Evolutionary conservation across 35 echinoderm and acorn worm genomes (phyloP).

Genomic region (Heliocidaris erythrogramma): DNA sequence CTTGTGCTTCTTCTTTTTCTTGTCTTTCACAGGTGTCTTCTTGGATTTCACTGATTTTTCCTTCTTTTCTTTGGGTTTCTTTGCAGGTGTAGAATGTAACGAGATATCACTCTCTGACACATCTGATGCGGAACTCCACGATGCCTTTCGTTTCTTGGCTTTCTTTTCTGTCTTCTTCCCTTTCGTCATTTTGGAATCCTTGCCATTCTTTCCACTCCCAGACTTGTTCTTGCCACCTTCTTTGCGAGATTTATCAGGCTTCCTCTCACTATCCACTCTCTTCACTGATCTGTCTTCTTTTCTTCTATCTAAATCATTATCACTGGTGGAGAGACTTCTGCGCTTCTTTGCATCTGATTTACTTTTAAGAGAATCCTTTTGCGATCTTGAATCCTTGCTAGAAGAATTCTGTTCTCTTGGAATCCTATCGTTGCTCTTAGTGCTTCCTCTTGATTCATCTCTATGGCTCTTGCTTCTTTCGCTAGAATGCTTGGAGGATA

Average conservation of each 20-base stretch:
- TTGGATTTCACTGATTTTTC: conserved; percentile 49
- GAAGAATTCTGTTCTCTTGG: neutral
- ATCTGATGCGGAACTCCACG: conserved; percentile 6
- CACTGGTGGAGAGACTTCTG: neutral
- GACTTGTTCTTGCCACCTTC: conserved; percentile 7
- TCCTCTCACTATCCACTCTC: neutral
- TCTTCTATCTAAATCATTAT: conserved; percentile 8
- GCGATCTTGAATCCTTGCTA: neutral
- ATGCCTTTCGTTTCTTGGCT: conserved; percentile 52
- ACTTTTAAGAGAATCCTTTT: neutral
- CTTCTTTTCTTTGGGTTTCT: conserved; percentile 57
- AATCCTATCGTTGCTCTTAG: neutral
- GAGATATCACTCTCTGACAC: conserved; percentile 41
- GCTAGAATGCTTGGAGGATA: conserved; percentile 32
- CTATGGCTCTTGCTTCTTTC: neutral
- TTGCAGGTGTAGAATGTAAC: conserved; percentile 21
- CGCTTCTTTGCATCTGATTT: neutral
- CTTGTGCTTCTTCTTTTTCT: conserved; percentile 79
- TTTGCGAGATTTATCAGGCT: neutral
- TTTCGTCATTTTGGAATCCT: conserved; percentile 47
- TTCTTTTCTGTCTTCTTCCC: conserved; percentile 34
- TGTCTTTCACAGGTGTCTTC: conserved; percentile 51
- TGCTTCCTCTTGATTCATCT: neutral
- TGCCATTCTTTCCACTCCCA: neutral
- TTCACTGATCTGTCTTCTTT: conserved; percentile 21